These are phyloP conservation scores for Andrena chrysosceles DNA, from an alignment of 2,888 invertebrate genomes.

Conservation along the genomic window DNA sequence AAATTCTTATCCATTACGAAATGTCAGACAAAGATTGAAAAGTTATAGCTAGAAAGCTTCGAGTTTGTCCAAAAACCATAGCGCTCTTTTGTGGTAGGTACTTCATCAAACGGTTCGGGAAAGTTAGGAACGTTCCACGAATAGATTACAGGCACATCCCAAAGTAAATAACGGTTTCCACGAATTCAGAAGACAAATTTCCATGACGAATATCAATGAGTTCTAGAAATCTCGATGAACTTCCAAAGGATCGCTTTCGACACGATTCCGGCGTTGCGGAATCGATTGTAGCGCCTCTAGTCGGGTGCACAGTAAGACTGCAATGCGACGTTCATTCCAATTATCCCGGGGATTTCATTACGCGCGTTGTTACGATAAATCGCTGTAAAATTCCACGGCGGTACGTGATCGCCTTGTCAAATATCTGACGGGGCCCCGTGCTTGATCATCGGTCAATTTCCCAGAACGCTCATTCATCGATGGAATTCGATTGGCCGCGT, in stretches of 20 bases:
- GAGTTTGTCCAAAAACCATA: too few relatives aligned
- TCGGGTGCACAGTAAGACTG: constrained; percentile 1
- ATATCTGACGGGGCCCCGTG: constrained; percentile 45
- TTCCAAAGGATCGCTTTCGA: neutral
- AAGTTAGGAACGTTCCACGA: too few relatives aligned
- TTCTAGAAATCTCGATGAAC: neutral
- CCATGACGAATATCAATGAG: neutral
- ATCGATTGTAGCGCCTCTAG: neutral
- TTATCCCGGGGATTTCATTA: constrained; percentile 40
- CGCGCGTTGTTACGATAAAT: constrained; percentile 44
- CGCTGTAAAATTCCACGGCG: constrained; percentile 35
- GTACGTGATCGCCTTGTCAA: constrained; percentile 56
- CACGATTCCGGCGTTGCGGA: too few relatives aligned
- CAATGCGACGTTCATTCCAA: constrained; percentile 15
- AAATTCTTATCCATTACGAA: too few relatives aligned
- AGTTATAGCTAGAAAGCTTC: too few relatives aligned
- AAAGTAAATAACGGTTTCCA: neutral
- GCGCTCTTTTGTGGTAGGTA: too few relatives aligned
- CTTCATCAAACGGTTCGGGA: too few relatives aligned
- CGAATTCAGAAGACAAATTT: neutral
- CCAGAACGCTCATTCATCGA: constrained; percentile 71
- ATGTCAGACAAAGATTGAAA: too few relatives aligned
- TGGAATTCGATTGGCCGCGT: constrained; percentile 73
- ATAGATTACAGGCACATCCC: neutral
- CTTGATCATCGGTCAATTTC: constrained; percentile 70